Conservation (phyloP, 2,797 vertebrate genomes). For the Brachyalestes nurse region DNA sequence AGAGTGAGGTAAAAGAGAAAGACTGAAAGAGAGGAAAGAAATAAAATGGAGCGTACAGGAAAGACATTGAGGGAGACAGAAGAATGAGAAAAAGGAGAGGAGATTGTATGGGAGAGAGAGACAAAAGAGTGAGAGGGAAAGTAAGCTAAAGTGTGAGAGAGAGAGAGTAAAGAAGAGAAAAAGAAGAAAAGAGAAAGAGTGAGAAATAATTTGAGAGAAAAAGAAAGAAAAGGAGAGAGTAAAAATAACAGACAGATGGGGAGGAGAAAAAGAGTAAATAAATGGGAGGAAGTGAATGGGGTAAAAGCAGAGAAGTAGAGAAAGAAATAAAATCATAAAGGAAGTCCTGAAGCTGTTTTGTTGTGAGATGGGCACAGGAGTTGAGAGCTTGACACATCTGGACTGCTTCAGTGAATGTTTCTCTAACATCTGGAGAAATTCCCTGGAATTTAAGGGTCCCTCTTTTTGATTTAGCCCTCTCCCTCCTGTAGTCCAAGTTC, state of each 20-base stretch:
- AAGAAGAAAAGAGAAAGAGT: constrained; percentile 6
- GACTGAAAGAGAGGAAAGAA: background rate
- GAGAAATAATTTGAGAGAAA: constrained; percentile 4
- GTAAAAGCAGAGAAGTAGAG: constrained; percentile 30
- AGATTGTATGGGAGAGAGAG: background rate
- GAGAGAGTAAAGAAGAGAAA: constrained; percentile 11
- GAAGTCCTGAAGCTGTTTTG: background rate
- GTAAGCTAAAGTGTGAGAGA: background rate
- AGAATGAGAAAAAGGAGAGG: background rate
- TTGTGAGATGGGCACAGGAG: constrained; percentile 40
- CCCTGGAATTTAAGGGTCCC: constrained; percentile 80
- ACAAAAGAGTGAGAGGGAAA: background rate
- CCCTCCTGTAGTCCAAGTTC: constrained; percentile 54
- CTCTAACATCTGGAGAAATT: constrained; percentile 83
- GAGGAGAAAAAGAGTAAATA: background rate
- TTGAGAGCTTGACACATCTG: constrained; percentile 78
- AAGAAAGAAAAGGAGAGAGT: constrained; percentile 19
- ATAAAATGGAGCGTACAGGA: no score
- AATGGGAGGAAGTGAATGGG: constrained; percentile 2
- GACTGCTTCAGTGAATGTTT: constrained; percentile 79
- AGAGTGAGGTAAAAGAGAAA: background rate
- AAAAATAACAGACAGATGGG: background rate
- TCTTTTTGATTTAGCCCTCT: constrained; percentile 70
- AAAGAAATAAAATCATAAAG: constrained; percentile 21
- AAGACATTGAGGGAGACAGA: background rate